Conservation (phyloP, 2,797 vertebrate genomes). For the Malurus splendens region DNA sequence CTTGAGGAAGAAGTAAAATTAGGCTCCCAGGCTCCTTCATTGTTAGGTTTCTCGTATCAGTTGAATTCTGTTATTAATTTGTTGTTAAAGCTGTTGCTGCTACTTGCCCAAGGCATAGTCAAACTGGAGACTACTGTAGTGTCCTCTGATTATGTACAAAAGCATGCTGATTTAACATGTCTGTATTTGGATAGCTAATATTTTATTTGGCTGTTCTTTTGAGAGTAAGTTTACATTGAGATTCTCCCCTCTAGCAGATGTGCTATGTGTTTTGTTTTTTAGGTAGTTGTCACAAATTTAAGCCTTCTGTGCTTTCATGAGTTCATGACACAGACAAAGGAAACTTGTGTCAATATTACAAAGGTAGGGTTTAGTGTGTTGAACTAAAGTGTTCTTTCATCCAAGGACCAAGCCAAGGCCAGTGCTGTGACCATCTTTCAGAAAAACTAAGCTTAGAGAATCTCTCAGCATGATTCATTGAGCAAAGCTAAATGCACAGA, state of each 20-base stretch:
- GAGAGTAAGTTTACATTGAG: background rate
- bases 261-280: background rate
- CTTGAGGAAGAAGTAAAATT: background rate
- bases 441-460: background rate
- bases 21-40: background rate
- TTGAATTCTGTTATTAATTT: background rate
- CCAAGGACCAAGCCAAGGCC: background rate
- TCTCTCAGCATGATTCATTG: background rate
- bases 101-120: background rate
- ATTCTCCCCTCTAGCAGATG: background rate
- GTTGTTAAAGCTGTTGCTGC: background rate
- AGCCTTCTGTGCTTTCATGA: background rate
- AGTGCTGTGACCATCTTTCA: background rate
- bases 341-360: background rate
- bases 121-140: background rate
- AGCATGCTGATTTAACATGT: slow-evolving; percentile 9
- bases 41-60: background rate
- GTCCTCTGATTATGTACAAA: background rate
- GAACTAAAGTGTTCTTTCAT: background rate
- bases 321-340: background rate
- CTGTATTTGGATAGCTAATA: slow-evolving; percentile 35
- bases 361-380: background rate
- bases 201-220: slow-evolving; percentile 1
- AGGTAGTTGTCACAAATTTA: background rate
- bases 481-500: background rate